phyloP scores from a whole-genome alignment of 2,888 invertebrate genomes.

The Eucera pruinosa region DNA sequence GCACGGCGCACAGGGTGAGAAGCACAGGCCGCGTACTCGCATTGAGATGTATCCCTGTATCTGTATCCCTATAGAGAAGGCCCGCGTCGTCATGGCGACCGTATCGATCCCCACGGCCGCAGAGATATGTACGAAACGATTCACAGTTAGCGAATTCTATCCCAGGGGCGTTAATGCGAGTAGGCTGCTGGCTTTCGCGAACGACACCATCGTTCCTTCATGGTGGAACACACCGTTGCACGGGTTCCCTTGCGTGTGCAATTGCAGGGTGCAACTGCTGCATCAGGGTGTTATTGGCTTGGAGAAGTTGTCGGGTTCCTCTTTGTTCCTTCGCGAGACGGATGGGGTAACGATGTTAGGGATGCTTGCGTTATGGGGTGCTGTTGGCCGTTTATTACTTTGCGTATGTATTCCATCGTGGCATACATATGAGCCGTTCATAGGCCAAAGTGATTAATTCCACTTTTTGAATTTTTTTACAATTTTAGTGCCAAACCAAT shows the following conservation, averaged over 20 bases:
- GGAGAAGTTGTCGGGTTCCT: not conserved
- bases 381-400: not conserved
- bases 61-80: slow-evolving; percentile 72
- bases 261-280: not conserved
- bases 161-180: slow-evolving; percentile 72
- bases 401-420: too few species aligned
- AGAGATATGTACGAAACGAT: slow-evolving; percentile 79
- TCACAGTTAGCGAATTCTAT: slow-evolving; percentile 79
- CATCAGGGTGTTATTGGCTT: not conserved
- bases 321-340: not conserved
- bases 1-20: slow-evolving; percentile 26
- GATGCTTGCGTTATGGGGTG: not conserved
- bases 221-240: not conserved
- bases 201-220: slow-evolving; percentile 11
- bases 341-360: not conserved
- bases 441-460: too few species aligned
- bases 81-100: slow-evolving; percentile 80
- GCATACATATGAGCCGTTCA: too few species aligned
- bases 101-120: slow-evolving; percentile 80
- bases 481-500: too few species aligned
- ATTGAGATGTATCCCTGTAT: slow-evolving; percentile 73
- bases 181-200: slow-evolving; percentile 39
- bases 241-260: not conserved
- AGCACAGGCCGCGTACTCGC: slow-evolving; percentile 53
- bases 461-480: too few species aligned